A percentile compares a stretch with the other conserved stretches of the same genome.
Conservation (phyloP, 2,888 invertebrate genomes). For the Leptopterna dolabrata region DNA sequence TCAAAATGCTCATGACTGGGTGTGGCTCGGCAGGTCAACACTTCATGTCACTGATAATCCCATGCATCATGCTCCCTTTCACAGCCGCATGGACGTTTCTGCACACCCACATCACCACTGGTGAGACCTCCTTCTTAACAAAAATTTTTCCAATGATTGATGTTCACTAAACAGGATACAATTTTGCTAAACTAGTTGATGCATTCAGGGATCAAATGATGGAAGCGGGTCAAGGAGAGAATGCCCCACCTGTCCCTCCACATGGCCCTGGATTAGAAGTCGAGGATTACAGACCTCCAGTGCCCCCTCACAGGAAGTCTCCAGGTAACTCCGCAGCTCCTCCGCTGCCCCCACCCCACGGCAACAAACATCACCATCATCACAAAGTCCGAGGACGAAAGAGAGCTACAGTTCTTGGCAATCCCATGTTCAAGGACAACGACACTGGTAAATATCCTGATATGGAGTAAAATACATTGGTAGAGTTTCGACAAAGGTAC, state of each 20-base stretch:
- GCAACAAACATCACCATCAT: slow-evolving; percentile 59
- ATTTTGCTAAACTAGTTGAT: background rate
- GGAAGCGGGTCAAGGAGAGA: slow-evolving; percentile 51
- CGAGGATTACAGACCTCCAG: slow-evolving; percentile 84
- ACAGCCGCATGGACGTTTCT: slow-evolving; percentile 54
- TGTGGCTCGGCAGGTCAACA: slow-evolving; percentile 90
- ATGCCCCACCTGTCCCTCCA: slow-evolving; percentile 54
- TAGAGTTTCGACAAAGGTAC: background rate
- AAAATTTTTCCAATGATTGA: too few relatives aligned
- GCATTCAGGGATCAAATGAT: slow-evolving; percentile 54
- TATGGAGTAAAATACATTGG: background rate
- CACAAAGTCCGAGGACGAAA: slow-evolving; percentile 63
- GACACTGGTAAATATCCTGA: slow-evolving; percentile 36
- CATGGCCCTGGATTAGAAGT: slow-evolving; percentile 52
- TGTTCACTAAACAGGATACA: background rate
- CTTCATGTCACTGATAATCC: slow-evolving; percentile 66
- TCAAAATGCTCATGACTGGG: slow-evolving; percentile 94
- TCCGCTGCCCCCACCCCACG: slow-evolving; percentile 89
- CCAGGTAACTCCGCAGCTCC: slow-evolving; percentile 69
- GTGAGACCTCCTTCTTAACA: slow-evolving; percentile 15
- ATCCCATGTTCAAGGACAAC: slow-evolving; percentile 76
- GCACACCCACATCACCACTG: slow-evolving; percentile 57
- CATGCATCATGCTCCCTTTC: slow-evolving; percentile 55
- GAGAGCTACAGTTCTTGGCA: slow-evolving; percentile 63
- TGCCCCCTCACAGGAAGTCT: slow-evolving; percentile 83